Base-by-base conservation (phyloP, 2,888 invertebrate genomes). In the Acanthosoma haemorrhoidale region DNA sequence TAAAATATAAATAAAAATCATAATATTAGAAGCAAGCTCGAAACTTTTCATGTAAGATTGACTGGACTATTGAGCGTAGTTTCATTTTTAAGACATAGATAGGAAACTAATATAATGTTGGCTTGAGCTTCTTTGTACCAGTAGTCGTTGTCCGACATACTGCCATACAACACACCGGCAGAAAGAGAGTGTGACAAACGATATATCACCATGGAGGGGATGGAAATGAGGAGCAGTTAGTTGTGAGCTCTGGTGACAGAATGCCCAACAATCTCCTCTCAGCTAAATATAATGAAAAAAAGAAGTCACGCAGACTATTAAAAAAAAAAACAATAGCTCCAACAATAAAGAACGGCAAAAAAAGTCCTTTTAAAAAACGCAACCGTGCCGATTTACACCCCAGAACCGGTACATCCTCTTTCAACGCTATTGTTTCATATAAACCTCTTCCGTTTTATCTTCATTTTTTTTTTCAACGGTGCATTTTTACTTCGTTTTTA, bases 321-420 rank as follows among this genome's bases (percentile, higher is more conserved):
- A 51, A 25, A 13, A 11, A 25, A 13, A 25, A 51, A 21, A 51
- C 21, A 51, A 51, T 25, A 51, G 29, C 21, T 5, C 13, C 2
- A 18, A 51, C 51, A 51, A 51, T 51, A 51, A 51, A 51, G 29
- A 51, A 51, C 51, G 29, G 29, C 29, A 25, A 51, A 51, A 51
- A 51, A 51, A 25, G 25, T 25, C 51, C 29, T 51, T 51, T 51
- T n/a, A n/a, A 51, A 51, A 51, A 51, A 51, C 51, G 13, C 25
- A 51, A 51, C 51, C 51, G n/a, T 25, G n/a, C 51, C 51, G 51
- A 51, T 51, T 51, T 51, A 51, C 51, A 51, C 51, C 51, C 51
- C 51, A 51, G 25, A 25, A 51, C 51, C 51, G 51, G 25, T 51
- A 51, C 51, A 51, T 51, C 51, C 51, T 51, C 5, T 51, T 51